These are phyloP conservation scores for Scolopax rusticola DNA, from an alignment of 2,797 vertebrate genomes.

Conservation along the genomic window DNA sequence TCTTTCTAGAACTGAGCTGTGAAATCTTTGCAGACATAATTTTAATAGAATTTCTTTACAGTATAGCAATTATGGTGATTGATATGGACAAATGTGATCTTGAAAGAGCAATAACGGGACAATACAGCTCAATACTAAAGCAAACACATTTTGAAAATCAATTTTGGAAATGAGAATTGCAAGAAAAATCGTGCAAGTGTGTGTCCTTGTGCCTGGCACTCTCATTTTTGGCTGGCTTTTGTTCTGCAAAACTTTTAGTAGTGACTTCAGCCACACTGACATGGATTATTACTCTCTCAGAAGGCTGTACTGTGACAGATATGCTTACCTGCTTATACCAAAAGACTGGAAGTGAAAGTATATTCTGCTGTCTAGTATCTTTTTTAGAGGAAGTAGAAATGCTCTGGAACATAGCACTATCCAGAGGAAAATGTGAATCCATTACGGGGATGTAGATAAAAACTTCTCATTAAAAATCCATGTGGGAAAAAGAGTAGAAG, in stretches of 20 bases:
- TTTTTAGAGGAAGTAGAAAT: neutral
- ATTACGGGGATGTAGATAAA: neutral
- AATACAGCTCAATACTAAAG: neutral
- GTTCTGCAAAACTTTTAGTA: constrained; percentile 18
- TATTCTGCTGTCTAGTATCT: neutral
- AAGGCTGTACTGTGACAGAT: neutral
- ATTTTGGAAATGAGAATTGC: constrained; percentile 22
- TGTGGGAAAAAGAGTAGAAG: neutral
- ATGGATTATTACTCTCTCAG: neutral
- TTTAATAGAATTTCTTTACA: neutral
- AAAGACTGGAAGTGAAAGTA: neutral
- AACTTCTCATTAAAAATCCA: neutral
- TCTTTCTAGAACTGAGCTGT: neutral
- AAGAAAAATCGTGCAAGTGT: neutral
- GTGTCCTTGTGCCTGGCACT: neutral
- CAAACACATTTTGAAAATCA: constrained; percentile 20
- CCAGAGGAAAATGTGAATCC: neutral
- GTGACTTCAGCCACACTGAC: neutral
- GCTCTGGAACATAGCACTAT: neutral
- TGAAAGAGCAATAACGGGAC: constrained; percentile 27
- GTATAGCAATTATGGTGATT: constrained; percentile 23
- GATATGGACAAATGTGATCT: constrained; percentile 25
- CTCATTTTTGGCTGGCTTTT: neutral
- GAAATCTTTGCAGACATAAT: constrained; percentile 14
- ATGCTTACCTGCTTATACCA: neutral